These are phyloP conservation scores for Daubentonia madagascariensis DNA, from an alignment of 2,113 vertebrate genomes.

Conservation along the genomic window DNA sequence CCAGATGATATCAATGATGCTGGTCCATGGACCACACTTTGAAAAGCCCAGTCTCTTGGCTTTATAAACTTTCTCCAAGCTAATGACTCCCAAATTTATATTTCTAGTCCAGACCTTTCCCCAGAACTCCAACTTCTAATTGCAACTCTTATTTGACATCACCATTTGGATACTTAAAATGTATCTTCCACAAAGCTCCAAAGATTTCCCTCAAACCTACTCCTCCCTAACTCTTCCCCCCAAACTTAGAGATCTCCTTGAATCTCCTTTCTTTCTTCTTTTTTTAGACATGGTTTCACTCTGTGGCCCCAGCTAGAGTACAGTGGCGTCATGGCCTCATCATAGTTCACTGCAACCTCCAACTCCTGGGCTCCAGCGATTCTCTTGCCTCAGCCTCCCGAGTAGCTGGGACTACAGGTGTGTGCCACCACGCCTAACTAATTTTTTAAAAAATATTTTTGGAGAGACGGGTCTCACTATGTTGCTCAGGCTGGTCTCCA, in stretches of 20 bases:
- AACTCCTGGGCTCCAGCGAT: too few relatives aligned
- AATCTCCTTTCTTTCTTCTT: not conserved
- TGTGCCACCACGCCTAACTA: too few relatives aligned
- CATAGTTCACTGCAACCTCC: too few relatives aligned
- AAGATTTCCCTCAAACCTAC: not conserved
- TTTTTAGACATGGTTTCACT: too few relatives aligned
- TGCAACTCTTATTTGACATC: not conserved
- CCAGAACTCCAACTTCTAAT: not conserved
- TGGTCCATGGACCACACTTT: not conserved
- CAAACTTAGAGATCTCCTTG: not conserved
- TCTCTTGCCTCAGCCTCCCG: too few relatives aligned
- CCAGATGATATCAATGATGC: not conserved
- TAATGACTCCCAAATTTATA: not conserved
- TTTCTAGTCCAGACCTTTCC: not conserved
- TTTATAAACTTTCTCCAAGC: not conserved
- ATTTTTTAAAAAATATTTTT: too few relatives aligned
- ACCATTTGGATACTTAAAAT: not conserved
- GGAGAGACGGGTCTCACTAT: too few relatives aligned
- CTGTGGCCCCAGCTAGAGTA: too few relatives aligned
- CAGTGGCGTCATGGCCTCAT: too few relatives aligned
- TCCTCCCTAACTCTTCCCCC: not conserved
- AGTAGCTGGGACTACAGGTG: too few relatives aligned
- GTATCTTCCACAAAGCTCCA: not conserved
- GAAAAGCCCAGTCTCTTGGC: not conserved
- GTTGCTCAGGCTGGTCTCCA: not conserved